Evolutionary conservation across 1,140 invertebrate species (phyloP).

Genomic region (Zaprionus kolodkinae): DNA sequence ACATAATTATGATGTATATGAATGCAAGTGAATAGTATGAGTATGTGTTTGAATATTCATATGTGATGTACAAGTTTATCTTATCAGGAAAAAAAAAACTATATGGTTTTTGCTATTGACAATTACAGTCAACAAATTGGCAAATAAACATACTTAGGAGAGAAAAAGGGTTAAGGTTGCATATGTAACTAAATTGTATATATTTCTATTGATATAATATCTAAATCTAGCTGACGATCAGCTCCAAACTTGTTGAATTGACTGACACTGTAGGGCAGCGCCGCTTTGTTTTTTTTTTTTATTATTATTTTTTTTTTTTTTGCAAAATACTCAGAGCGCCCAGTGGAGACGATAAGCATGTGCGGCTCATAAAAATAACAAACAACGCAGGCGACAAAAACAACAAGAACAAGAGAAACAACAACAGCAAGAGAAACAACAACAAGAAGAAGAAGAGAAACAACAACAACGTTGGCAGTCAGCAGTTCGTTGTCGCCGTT

Average conservation of each 20-base stretch:
- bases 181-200: too few species aligned
- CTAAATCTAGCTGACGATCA: not conserved
- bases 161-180: too few species aligned
- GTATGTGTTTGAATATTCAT: not conserved
- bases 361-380: constrained; percentile 49
- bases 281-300: constrained; percentile 25
- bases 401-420: constrained; percentile 27
- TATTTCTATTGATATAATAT: not conserved
- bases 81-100: not conserved
- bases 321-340: constrained; percentile 4
- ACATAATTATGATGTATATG: not conserved
- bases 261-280: constrained; percentile 29
- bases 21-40: not conserved
- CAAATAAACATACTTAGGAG: too few species aligned
- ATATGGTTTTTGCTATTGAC: constrained; percentile 5
- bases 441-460: constrained; percentile 20
- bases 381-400: constrained; percentile 24
- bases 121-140: not conserved
- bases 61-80: not conserved
- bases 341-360: constrained; percentile 47
- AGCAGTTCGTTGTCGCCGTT: constrained; percentile 52
- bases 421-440: constrained; percentile 26
- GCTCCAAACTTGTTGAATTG: constrained; percentile 23
- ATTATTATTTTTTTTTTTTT: constrained; percentile 37
- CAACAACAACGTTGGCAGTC: constrained; percentile 36